Base-by-base conservation (phyloP, 2,888 invertebrate genomes). In the Caenorhabditis sinica region DNA sequence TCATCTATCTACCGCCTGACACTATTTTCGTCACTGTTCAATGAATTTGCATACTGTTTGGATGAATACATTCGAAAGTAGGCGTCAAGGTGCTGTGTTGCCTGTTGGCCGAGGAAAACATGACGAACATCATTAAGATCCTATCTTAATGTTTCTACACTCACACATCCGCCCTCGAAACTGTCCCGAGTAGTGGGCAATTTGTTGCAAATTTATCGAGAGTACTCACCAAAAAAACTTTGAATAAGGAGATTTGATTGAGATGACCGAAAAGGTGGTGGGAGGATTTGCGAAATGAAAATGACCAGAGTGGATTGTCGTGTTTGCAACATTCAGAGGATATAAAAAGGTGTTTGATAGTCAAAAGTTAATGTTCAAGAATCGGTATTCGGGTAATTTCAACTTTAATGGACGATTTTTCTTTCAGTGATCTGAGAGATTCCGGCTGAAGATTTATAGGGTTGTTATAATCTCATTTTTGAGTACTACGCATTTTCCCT, bases 51-150 rank as follows among this genome's bases (percentile, higher is more conserved):
- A 80, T 80, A 80, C 61, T 36, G 49, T 36, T 36, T 68, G 49
- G n/a, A 53, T 49, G 56, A 28, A 60, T 23, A 61, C n/a, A 25
- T 60, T n/a, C 40, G 28, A 40, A 63, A 65, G 25, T 40, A 66
- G 25, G 53, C 66, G 51, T 68, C 28, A 45, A 75, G 20, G 68
- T 68, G 68, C 23, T 33, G 25, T n/a, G n/a, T 28, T 28, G 49
- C 11, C 13, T 5, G 33, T 9, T 36, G 40, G 40, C 13, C 11
- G 51, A 72, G 51, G 66, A 60, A 66, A 72, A 65, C 65, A 65
- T 79, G 72, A 66, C 66, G 72, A 80, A 80, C 80, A 80, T 66
- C 72, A 69, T 69, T 28, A 66, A 66, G 80, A 80, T 80, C 40
- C 65, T n/a, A 80, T 80, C 80, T 65, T 53, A 72, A 72, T 72